phyloP scores from a whole-genome alignment of 2,888 invertebrate genomes.

The Leptinotarsa tumamoca region DNA sequence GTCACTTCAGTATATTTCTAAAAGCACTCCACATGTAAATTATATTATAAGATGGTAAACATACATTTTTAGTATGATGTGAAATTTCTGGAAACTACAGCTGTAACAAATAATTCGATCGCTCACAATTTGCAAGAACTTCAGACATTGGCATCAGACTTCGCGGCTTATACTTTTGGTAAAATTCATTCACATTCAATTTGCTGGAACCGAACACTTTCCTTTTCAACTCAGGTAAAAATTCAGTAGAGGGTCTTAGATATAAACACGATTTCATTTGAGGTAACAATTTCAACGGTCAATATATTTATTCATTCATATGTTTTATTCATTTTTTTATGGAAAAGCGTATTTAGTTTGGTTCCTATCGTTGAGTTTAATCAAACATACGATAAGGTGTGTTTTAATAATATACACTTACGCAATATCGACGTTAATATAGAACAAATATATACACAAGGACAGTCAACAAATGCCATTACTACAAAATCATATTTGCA shows the following conservation, averaged over 20 bases:
- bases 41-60: too few relatives aligned
- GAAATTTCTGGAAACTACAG: too few relatives aligned
- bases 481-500: not conserved
- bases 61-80: too few relatives aligned
- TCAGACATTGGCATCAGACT: not conserved
- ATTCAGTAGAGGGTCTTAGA: not conserved
- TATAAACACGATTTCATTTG: not conserved
- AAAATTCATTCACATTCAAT: not conserved
- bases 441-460: constrained; percentile 1
- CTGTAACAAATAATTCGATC: too few relatives aligned
- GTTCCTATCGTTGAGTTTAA: not conserved
- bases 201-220: not conserved
- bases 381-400: constrained; percentile 12
- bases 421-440: not conserved
- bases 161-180: not conserved
- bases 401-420: constrained; percentile 9
- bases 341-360: not conserved
- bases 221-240: constrained; percentile 15
- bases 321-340: constrained; percentile 21
- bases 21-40: too few relatives aligned
- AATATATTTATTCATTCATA: constrained; percentile 17
- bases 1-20: too few relatives aligned
- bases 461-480: not conserved
- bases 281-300: not conserved
- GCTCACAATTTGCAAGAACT: not conserved